A percentile compares a stretch with the other conserved stretches of the same genome.
Conservation (phyloP, 2,888 invertebrate genomes). For the Brachyopa scutellaris region DNA sequence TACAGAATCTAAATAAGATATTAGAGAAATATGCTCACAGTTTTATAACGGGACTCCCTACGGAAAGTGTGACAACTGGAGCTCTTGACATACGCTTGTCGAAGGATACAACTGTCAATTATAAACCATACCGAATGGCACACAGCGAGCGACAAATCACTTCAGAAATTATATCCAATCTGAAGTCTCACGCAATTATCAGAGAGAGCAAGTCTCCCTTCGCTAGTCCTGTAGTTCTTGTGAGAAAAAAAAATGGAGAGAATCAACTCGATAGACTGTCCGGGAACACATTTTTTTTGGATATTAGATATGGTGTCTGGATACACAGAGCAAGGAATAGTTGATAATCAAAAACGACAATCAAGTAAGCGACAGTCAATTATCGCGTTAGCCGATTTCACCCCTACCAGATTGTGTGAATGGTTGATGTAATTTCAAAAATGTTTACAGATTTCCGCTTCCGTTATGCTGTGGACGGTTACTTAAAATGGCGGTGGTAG, state of each 20-base stretch:
- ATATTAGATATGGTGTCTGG: too few species aligned
- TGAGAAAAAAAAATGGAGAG: conserved; percentile 57
- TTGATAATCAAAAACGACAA: too few species aligned
- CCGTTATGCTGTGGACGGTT: too few species aligned
- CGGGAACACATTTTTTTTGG: too few species aligned
- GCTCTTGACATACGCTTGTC: conserved; percentile 31
- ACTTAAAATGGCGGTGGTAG: too few species aligned
- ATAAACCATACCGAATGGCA: conserved; percentile 39
- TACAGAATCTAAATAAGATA: conserved; percentile 16
- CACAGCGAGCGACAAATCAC: conserved; percentile 45
- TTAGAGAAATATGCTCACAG: conserved; percentile 32
- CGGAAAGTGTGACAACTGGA: conserved; percentile 17
- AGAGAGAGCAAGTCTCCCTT: conserved; percentile 51
- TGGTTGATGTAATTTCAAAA: too few species aligned
- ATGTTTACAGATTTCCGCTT: too few species aligned
- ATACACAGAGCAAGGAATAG: too few species aligned
- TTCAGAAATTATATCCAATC: conserved; percentile 38
- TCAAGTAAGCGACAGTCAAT: too few species aligned
- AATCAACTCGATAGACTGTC: too few species aligned
- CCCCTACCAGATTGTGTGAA: too few species aligned
- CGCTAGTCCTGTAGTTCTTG: conserved; percentile 58
- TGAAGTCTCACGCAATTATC: conserved; percentile 40
- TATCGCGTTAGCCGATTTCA: too few species aligned
- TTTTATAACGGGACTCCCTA: conserved; percentile 23
- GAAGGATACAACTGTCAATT: conserved; percentile 22